Evolutionary conservation across 2,113 vertebrate genomes (phyloP).

Genomic region (Sardina pilchardus): DNA sequence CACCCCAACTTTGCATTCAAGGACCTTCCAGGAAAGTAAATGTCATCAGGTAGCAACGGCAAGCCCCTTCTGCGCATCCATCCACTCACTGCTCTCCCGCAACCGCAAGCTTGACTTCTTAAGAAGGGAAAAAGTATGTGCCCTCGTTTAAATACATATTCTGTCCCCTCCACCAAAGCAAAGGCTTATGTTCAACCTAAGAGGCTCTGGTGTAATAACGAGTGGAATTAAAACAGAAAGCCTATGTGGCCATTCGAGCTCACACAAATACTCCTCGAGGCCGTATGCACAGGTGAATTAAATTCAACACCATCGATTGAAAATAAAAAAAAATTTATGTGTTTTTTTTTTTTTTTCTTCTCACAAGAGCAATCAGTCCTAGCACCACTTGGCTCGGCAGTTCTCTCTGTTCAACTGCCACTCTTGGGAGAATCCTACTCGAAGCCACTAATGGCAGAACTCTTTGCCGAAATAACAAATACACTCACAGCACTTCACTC

Average conservation of each 20-base stretch:
- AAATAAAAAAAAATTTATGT: too few relatives aligned
- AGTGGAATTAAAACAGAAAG: not conserved
- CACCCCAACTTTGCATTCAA: constrained; percentile 52
- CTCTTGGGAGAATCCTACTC: not conserved
- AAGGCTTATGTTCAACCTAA: not conserved
- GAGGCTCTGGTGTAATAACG: not conserved
- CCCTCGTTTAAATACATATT: not conserved
- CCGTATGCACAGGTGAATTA: not conserved
- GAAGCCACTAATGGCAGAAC: not conserved
- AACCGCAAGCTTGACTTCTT: too few relatives aligned
- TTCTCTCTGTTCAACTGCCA: not conserved
- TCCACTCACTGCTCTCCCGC: not conserved
- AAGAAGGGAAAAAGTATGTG: too few relatives aligned
- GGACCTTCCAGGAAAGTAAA: constrained; percentile 47
- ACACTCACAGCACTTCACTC: not conserved
- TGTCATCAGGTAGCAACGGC: constrained; percentile 48
- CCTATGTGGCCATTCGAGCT: not conserved
- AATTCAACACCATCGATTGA: not conserved
- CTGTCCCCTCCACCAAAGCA: too few relatives aligned
- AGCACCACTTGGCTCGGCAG: not conserved
- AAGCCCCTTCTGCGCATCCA: not conserved
- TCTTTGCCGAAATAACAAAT: not conserved
- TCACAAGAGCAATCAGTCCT: not conserved
- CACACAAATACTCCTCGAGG: not conserved
- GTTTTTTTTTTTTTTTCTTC: too few relatives aligned